A percentile compares a stretch with the other conserved stretches of the same genome.
Conservation (phyloP, 2,113 vertebrate species). For the Aptenodytes forsteri region DNA sequence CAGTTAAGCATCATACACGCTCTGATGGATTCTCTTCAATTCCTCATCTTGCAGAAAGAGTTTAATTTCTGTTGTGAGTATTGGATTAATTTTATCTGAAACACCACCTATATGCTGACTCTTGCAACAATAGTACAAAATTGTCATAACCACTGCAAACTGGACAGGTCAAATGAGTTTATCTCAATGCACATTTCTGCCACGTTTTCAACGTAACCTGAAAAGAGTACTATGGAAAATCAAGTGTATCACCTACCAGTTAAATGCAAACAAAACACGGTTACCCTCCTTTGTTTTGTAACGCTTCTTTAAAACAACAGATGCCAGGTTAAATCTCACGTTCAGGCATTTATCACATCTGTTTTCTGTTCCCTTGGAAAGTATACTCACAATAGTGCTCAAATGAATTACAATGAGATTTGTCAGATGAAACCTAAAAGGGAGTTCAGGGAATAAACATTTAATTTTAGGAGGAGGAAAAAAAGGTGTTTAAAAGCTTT, state of each 20-base stretch:
- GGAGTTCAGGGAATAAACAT: conserved; percentile 10
- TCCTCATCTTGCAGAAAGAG: background rate
- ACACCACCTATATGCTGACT: background rate
- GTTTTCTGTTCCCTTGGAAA: conserved; percentile 32
- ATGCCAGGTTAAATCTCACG: conserved; percentile 8
- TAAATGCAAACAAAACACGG: background rate
- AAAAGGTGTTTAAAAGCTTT: background rate
- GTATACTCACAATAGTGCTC: background rate
- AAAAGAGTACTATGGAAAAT: background rate
- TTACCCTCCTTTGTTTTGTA: background rate
- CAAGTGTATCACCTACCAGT: background rate
- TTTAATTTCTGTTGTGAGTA: background rate
- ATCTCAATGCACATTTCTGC: background rate
- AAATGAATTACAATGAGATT: conserved; percentile 36
- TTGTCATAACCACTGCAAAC: background rate
- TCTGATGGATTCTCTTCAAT: background rate
- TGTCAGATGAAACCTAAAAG: conserved; percentile 23
- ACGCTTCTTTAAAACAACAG: conserved; percentile 23
- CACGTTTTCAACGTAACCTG: background rate
- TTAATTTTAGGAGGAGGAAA: background rate
- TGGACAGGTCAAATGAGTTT: background rate
- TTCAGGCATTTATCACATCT: conserved; percentile 39
- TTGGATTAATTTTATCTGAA: background rate
- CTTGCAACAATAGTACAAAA: background rate
- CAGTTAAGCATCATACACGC: background rate